Base-by-base conservation (phyloP, 2,888 invertebrate genomes). In the Neocrepidodera transversa region DNA sequence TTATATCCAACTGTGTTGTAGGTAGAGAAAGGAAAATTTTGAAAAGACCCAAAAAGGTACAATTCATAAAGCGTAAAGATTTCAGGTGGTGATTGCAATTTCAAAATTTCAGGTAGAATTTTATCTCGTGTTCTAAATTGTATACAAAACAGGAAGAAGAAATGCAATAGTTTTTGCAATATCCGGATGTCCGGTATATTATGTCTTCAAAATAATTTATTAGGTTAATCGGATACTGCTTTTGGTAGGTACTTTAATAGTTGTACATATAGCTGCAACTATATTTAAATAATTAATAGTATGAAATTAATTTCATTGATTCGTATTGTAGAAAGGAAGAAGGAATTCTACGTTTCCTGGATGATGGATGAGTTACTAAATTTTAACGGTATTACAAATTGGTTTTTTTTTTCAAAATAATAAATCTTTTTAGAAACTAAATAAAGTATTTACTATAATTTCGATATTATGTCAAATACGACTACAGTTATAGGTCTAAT, bases 51-150 rank as follows among this genome's bases (percentile, higher is more conserved):
- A 36, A 38, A n/a, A 38, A 40, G 11, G 17, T 26, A 50, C 14
- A 38, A 38, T 23, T 14, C 26, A 14, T 50, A 32, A 35, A 17
- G 43, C 43, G 20, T 49, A 43, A 53, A 53, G 38, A 50, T 50
- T 36, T 38, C 28, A 40, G 38, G 26, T 43, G 23, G 26, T 5
- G 49, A 28, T 26, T 50, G 38, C 38, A 17, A 50, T 30, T 14
- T 36, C n/a, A 20, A n/a, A 23, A 26, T 5, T 20, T 6, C 50
- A 40, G 50, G 50, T 50, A 50, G 13, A 50, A 28, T 26, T n/a
- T 1, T 50, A 16, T 13, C 38, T 50, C 50, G 38, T 30, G 30
- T 47, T 17, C 17, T n/a, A 16, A 28, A 16, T 1, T n/a, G 8
- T 13, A 43, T 8, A 2, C 4, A 45, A 18, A 30, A 47, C 47